A percentile compares a stretch with the other conserved stretches of the same genome.
Conservation (phyloP, 2,113 vertebrate species). For the Microcebus ravelobensis region DNA sequence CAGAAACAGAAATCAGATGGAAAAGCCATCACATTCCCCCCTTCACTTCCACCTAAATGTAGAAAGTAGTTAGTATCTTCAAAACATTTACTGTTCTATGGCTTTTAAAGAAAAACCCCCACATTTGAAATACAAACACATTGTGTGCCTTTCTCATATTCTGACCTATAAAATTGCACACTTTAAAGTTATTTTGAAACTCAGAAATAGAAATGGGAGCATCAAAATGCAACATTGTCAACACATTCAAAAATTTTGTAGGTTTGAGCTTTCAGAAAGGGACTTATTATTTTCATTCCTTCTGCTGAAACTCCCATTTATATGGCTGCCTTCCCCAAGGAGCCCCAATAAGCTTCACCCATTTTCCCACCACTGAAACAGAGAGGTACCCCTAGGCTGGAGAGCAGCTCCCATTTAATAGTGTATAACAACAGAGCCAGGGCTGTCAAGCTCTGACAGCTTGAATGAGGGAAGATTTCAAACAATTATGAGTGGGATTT, state of each 20-base stretch:
- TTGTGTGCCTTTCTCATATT: slow-evolving; percentile 67
- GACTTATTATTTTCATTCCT: slow-evolving; percentile 70
- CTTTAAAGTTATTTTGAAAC: slow-evolving; percentile 77
- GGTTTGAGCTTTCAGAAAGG: slow-evolving; percentile 54
- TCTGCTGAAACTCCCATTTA: slow-evolving; percentile 65
- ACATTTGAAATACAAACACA: slow-evolving; percentile 67
- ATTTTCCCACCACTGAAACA: slow-evolving; percentile 69
- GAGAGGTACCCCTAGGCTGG: slow-evolving; percentile 64
- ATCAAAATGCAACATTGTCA: slow-evolving; percentile 68
- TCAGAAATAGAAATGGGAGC: slow-evolving; percentile 68
- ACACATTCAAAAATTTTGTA: slow-evolving; percentile 60
- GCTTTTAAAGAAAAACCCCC: slow-evolving; percentile 53
- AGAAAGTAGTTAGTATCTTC: slow-evolving; percentile 63
- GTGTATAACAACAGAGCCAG: slow-evolving; percentile 59
- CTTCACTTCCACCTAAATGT: slow-evolving; percentile 34
- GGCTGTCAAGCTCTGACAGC: slow-evolving; percentile 79
- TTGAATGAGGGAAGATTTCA: slow-evolving; percentile 78
- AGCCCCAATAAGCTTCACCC: slow-evolving; percentile 69
- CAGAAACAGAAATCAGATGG: slow-evolving; percentile 76
- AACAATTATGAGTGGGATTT: slow-evolving; percentile 81
- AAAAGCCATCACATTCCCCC: slow-evolving; percentile 44
- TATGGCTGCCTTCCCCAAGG: slow-evolving; percentile 64
- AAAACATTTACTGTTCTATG: slow-evolving; percentile 57
- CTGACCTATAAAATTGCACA: slow-evolving; percentile 71
- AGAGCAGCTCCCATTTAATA: slow-evolving; percentile 67